Percentiles rank a stretch among this genome's conserved stretches.
These are phyloP conservation scores for Phortica okadai DNA, from an alignment of 2,888 invertebrate genomes.

Conservation along the genomic window DNA sequence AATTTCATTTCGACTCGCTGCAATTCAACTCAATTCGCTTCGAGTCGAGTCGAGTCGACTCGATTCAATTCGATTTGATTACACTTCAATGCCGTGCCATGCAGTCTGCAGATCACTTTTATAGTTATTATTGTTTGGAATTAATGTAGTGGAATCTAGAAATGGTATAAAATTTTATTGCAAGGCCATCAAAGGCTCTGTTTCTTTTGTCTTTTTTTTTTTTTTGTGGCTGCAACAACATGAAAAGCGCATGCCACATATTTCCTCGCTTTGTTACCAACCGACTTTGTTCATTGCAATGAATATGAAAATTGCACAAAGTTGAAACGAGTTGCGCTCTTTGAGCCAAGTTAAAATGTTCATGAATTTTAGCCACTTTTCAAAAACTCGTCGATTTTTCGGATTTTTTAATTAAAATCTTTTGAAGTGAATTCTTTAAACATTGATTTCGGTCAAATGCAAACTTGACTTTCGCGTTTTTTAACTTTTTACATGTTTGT, in stretches of 20 bases:
- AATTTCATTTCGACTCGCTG: background rate
- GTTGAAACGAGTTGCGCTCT: background rate
- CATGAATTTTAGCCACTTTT: background rate
- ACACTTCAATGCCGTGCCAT: background rate
- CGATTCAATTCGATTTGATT: constrained; percentile 23
- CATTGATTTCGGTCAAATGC: constrained; percentile 24
- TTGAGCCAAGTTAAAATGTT: too few relatives aligned
- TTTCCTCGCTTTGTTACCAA: background rate
- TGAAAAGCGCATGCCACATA: background rate
- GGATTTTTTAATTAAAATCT: background rate
- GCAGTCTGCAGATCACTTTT: constrained; percentile 21
- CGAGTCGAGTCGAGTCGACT: background rate
- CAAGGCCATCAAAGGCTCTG: constrained; percentile 13
- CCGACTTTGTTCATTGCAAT: background rate
- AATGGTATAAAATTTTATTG: constrained; percentile 27
- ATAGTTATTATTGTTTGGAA: constrained; percentile 23
- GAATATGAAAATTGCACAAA: background rate
- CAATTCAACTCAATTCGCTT: constrained; percentile 1
- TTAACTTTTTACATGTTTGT: background rate
- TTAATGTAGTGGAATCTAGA: constrained; percentile 10
- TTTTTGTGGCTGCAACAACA: background rate
- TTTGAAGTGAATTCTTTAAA: background rate
- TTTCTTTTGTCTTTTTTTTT: background rate
- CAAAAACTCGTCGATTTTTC: background rate
- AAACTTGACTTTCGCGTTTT: constrained; percentile 15